phyloP scores from a whole-genome alignment of 1,140 invertebrate genomes.

The Solenopsis invicta region DNA sequence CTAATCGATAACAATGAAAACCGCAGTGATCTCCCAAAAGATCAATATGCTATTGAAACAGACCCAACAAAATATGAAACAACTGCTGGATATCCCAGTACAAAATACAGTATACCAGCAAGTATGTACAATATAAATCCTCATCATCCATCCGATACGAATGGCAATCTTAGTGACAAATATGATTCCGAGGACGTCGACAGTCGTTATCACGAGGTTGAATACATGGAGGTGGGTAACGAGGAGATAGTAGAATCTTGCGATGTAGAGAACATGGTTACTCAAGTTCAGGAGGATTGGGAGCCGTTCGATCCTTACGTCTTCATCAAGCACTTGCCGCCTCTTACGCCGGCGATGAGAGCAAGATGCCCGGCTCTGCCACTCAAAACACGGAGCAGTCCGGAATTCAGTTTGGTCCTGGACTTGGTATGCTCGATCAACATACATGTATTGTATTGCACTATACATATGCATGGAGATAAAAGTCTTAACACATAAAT shows the following conservation, averaged over 20 bases:
- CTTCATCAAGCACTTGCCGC: conserved; percentile 97
- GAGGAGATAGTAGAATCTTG: conserved; percentile 87
- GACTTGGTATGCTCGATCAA: conserved; percentile 89
- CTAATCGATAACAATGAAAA: conserved; percentile 83
- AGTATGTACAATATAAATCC: conserved; percentile 78
- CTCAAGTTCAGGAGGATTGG: conserved; percentile 91
- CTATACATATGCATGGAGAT: background rate
- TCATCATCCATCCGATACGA: conserved; percentile 78
- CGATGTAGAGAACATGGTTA: conserved; percentile 87
- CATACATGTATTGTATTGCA: background rate
- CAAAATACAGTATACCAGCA: conserved; percentile 75
- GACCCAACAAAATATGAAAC: conserved; percentile 80
- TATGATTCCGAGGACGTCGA: conserved; percentile 81
- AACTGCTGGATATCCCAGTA: conserved; percentile 72
- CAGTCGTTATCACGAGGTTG: conserved; percentile 82
- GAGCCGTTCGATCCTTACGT: conserved; percentile 96
- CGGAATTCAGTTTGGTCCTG: conserved; percentile 96
- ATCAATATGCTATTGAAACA: conserved; percentile 73
- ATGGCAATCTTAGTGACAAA: conserved; percentile 81
- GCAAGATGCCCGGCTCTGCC: conserved; percentile 96
- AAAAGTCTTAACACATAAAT: background rate
- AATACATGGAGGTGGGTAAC: conserved; percentile 85
- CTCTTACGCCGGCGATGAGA: conserved; percentile 94
- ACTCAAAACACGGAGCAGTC: conserved; percentile 96
- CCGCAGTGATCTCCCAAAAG: conserved; percentile 76